Base-by-base conservation (phyloP, 2,113 vertebrate species). In the Upupa epops region DNA sequence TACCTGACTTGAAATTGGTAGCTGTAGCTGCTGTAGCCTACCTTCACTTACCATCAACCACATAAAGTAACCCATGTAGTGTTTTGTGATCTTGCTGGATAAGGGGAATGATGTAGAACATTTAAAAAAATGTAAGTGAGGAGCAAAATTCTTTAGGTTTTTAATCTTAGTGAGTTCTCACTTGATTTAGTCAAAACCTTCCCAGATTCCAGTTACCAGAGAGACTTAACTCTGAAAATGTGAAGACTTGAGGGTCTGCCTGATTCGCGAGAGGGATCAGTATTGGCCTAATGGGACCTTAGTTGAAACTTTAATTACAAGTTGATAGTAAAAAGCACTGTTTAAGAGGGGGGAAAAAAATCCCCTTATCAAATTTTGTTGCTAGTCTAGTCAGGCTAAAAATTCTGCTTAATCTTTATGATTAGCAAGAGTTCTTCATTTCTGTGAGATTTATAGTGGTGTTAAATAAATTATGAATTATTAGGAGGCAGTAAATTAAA, bases 361-460 rank as follows among this genome's bases (percentile, higher is more conserved):
- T 13, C 73, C 60, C 64, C 64, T 86, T 92, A 94, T 95, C 82
- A 71, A 91, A 63, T 94, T 88, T 73, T 85, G 48, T 92, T 89
- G 75, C 88, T 80, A 56, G 85, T 93, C 85, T 89, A 77, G 82
- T 92, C 82, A 91, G 82, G 93, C 89, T 85, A 93, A 94, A 93
- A 94, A 79, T 87, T 95, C 81, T 91, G 49, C 94, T 93, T 94
- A 94, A 95, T 96, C 94, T 93, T 95, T 89, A 91, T 94, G 87
- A 95, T 91, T 94, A 91, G 81, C 82, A 92, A 91, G 89, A 94
- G 85, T 77, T 92, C 85, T 80, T 94, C 81, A 88, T 92, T 96
- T 94, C 89, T 92, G 59, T 36, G 84, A 85, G 75, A 88, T 82
- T 78, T 73, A 55, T 78, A 70, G 79, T 70, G 61, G 51, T 90